Evolutionary conservation across 2,797 vertebrate genomes (phyloP).

Genomic region (Chelmon rostratus): DNA sequence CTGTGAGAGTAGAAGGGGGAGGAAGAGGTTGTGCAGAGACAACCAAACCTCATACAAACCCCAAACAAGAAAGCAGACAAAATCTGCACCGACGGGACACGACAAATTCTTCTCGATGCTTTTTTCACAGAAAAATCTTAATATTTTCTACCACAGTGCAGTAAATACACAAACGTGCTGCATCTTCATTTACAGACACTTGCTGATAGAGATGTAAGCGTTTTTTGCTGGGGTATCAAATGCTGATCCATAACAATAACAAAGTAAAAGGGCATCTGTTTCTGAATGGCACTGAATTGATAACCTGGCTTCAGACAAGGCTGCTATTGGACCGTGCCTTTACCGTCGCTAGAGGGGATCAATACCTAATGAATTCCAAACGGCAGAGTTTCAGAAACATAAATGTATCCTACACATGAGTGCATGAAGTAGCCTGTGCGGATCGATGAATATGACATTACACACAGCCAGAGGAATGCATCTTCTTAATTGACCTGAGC

Average conservation of each 20-base stretch:
- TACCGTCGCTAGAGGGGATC: constrained; percentile 73
- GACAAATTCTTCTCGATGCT: neutral
- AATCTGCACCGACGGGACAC: constrained; percentile 15
- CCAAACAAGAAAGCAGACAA: constrained; percentile 10
- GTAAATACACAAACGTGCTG: constrained; percentile 23
- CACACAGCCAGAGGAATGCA: constrained; percentile 74
- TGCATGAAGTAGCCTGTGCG: constrained; percentile 76
- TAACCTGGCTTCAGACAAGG: constrained; percentile 70
- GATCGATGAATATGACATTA: constrained; percentile 85
- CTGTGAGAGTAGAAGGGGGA: constrained; percentile 67
- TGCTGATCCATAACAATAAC: constrained; percentile 58
- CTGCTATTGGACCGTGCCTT: constrained; percentile 70
- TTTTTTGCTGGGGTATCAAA: constrained; percentile 39
- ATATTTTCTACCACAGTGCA: neutral
- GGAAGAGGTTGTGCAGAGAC: constrained; percentile 64
- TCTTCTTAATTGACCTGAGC: constrained; percentile 83
- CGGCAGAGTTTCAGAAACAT: constrained; percentile 74
- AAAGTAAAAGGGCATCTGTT: constrained; percentile 75
- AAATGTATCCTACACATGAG: constrained; percentile 79
- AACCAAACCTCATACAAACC: constrained; percentile 63
- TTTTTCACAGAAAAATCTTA: neutral
- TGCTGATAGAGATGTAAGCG: constrained; percentile 8
- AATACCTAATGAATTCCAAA: constrained; percentile 86
- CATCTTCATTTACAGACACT: constrained; percentile 35
- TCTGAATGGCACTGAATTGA: constrained; percentile 75